phyloP scores from a whole-genome alignment of 1,140 invertebrate species.

The Chironomus striatipennis region DNA sequence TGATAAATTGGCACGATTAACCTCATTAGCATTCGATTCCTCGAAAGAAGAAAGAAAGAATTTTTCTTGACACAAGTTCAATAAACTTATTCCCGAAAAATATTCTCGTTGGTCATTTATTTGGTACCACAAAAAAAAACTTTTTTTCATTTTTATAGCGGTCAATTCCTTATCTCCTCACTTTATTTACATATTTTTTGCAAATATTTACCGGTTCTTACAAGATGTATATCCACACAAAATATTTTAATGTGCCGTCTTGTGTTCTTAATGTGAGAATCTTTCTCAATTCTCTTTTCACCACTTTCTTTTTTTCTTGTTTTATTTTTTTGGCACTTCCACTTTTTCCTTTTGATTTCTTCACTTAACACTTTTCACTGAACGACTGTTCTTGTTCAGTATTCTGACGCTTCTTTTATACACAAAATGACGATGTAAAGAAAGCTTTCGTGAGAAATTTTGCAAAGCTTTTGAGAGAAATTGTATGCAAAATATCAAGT shows the following conservation, averaged over 20 bases:
- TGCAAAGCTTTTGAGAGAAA: neutral
- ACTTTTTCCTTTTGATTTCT: neutral
- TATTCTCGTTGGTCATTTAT: neutral
- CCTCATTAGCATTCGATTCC: neutral
- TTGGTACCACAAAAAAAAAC: neutral
- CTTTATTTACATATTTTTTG: neutral
- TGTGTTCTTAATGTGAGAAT: neutral
- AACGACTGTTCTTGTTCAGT: neutral
- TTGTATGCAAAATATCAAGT: neutral
- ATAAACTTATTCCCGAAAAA: neutral
- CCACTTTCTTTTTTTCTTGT: neutral
- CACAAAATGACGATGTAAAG: neutral
- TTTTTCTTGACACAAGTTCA: neutral
- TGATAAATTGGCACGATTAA: neutral
- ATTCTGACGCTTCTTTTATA: neutral
- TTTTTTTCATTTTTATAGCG: neutral
- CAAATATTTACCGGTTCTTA: neutral
- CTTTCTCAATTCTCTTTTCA: neutral
- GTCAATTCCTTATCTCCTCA: neutral
- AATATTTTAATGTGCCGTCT: neutral
- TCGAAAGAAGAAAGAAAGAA: neutral
- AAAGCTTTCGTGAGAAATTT: neutral
- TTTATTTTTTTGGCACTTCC: neutral
- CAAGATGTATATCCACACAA: neutral
- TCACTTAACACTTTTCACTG: conserved; percentile 12